Evolutionary conservation across 2,113 vertebrate genomes (phyloP).

Genomic region (Agelaius tricolor): DNA sequence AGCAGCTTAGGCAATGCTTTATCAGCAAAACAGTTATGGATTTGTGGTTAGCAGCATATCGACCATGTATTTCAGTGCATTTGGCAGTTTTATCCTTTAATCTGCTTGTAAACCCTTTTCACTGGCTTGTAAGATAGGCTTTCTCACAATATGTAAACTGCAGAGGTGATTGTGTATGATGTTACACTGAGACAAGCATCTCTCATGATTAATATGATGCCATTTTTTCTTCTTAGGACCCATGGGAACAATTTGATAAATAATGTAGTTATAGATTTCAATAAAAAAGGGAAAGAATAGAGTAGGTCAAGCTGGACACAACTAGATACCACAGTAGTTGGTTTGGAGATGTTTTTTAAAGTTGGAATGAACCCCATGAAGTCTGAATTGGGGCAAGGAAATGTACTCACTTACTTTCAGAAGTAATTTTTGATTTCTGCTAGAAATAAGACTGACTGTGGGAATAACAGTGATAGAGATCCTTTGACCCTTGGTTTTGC

Average conservation of each 20-base stretch:
- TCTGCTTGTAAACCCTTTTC: conserved; percentile 38
- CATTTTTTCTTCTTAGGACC: background rate
- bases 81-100: conserved; percentile 51
- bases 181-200: background rate
- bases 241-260: background rate
- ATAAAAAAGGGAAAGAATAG: background rate
- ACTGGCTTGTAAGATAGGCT: background rate
- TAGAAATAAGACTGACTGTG: background rate
- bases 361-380: background rate
- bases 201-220: background rate
- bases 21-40: conserved; percentile 49
- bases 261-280: background rate
- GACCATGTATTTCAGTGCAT: background rate
- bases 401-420: background rate
- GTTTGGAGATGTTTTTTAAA: background rate
- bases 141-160: background rate
- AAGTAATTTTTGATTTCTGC: background rate
- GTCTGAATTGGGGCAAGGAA: background rate
- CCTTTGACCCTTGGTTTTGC: background rate
- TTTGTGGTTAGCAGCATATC: conserved; percentile 26
- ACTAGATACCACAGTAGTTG: background rate
- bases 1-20: conserved; percentile 15
- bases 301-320: background rate
- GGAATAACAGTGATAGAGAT: background rate
- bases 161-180: background rate